Conservation (phyloP, 2,113 vertebrate species). For the Coptodon rendalli region DNA sequence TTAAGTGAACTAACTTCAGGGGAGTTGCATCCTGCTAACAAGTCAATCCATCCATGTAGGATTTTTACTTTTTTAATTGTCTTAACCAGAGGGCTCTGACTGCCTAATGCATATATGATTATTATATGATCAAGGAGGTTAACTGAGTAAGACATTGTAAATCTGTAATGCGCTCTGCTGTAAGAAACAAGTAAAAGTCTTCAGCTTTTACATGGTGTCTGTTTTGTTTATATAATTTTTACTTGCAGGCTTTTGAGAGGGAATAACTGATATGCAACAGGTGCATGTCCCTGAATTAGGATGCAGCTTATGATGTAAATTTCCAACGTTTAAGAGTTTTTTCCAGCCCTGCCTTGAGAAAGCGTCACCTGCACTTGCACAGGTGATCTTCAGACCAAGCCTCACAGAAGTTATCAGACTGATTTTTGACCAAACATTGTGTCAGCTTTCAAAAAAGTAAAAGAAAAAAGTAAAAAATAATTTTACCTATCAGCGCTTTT, state of each 20-base stretch:
- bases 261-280: background rate
- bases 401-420: background rate
- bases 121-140: background rate
- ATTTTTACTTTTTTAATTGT: background rate
- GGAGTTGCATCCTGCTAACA: background rate
- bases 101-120: background rate
- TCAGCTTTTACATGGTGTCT: background rate
- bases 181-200: conserved; percentile 28
- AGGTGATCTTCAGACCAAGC: background rate
- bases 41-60: background rate
- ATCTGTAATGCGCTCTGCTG: conserved; percentile 21
- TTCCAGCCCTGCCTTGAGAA: background rate
- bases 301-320: background rate
- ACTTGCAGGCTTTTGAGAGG: background rate
- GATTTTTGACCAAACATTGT: background rate
- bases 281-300: background rate
- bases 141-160: background rate
- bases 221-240: background rate
- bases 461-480: background rate
- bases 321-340: background rate
- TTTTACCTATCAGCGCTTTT: background rate
- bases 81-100: background rate
- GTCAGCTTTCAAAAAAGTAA: background rate
- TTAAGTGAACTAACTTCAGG: background rate
- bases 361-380: background rate